phyloP scores from a whole-genome alignment of 2,797 vertebrate species.

The Coracias cyanogaster region DNA sequence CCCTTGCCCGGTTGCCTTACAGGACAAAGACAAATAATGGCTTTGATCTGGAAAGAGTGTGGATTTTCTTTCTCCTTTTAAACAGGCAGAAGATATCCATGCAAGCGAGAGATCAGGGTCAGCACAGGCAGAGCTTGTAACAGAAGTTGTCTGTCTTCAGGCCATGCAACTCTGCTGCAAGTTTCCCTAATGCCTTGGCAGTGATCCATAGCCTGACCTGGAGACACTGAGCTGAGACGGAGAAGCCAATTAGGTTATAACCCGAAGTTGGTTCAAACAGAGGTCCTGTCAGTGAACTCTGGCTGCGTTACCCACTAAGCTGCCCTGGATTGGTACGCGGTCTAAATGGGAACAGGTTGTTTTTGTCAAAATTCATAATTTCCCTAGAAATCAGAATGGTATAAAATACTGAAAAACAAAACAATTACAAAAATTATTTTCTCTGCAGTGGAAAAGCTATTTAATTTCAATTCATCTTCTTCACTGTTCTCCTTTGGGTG shows the following conservation, averaged over 20 bases:
- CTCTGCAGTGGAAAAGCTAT: not conserved
- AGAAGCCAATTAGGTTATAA: conserved; percentile 68
- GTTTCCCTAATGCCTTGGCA: conserved; percentile 44
- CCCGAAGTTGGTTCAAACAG: conserved; percentile 39
- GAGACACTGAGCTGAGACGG: not conserved
- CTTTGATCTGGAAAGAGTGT: not conserved
- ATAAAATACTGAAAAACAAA: not conserved
- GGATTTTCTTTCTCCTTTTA: conserved; percentile 36
- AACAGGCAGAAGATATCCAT: not conserved
- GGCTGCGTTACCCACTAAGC: not conserved
- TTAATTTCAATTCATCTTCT: not conserved
- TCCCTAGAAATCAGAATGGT: not conserved
- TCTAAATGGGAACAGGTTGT: not conserved
- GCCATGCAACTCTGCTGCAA: not conserved
- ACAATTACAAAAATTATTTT: not conserved
- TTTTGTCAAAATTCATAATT: not conserved
- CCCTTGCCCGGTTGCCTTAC: not conserved
- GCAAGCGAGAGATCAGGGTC: conserved; percentile 20
- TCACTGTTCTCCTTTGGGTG: not conserved
- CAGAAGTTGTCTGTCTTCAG: conserved; percentile 34
- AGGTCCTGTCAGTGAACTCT: conserved; percentile 2
- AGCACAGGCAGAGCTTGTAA: conserved; percentile 30
- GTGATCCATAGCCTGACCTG: conserved; percentile 6
- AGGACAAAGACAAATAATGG: not conserved
- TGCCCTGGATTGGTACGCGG: not conserved